Conservation (phyloP, 92 coral and sea anemone species). For the Hydrozoanthus gracilis region DNA sequence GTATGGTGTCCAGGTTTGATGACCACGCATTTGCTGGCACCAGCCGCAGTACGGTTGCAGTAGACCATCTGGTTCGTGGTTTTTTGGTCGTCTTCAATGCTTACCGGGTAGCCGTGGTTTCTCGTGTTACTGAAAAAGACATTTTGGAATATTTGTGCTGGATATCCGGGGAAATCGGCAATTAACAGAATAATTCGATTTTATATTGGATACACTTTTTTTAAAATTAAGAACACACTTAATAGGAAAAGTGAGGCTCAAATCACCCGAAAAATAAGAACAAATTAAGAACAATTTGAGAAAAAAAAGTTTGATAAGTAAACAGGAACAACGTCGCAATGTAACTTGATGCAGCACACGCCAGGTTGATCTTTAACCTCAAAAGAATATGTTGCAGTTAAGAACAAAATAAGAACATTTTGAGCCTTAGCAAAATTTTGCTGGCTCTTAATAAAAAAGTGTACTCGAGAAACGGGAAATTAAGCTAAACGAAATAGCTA, state of each 20-base stretch:
- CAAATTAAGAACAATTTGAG: no score
- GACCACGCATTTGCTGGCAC: constrained; percentile 73
- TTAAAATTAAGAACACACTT: no score
- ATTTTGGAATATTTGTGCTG: not conserved
- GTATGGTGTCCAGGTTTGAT: constrained; percentile 69
- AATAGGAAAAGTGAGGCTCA: no score
- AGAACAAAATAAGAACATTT: no score
- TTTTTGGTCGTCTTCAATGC: not conserved
- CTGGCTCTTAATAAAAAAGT: no score
- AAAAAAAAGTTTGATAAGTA: not conserved
- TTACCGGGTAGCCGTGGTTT: not conserved
- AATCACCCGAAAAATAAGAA: no score
- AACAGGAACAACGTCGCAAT: not conserved
- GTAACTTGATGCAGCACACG: no score
- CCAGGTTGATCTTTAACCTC: no score
- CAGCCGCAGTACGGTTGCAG: constrained; percentile 76
- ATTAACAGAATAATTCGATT: no score
- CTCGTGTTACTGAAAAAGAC: constrained; percentile 1
- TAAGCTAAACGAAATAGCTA: not conserved
- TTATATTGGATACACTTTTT: no score
- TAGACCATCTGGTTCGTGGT: constrained; percentile 61
- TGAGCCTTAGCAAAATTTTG: no score
- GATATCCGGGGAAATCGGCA: no score
- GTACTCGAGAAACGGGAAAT: not conserved
- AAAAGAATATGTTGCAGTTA: not conserved